Percentiles rank a stretch among this genome's conserved stretches.
Evolutionary conservation across 1,140 invertebrate species (phyloP).

Genomic region (Drosophila mojavensis): DNA sequence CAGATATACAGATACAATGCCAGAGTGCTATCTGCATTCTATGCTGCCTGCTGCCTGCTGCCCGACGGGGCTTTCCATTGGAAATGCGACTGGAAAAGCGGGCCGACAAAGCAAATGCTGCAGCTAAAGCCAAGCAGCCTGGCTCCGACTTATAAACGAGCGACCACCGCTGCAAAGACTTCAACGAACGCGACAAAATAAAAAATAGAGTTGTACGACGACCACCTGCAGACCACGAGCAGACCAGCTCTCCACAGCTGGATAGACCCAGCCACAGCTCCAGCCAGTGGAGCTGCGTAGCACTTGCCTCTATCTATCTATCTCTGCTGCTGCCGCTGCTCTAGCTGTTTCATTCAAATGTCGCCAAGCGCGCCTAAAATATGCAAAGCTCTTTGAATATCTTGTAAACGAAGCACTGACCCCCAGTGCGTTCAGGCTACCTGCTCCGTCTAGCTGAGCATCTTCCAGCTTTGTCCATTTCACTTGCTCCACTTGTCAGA

Average conservation of each 20-base stretch:
- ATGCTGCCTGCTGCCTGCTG: slow-evolving; percentile 56
- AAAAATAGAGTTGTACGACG: slow-evolving; percentile 82
- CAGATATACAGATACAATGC: slow-evolving; percentile 46
- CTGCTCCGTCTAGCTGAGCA: slow-evolving; percentile 1
- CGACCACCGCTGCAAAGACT: slow-evolving; percentile 71
- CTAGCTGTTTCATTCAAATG: slow-evolving; percentile 50
- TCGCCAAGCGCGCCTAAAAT: slow-evolving; percentile 71
- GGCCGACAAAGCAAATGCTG: slow-evolving; percentile 31
- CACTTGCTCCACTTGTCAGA: slow-evolving; percentile 62
- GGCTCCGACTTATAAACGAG: slow-evolving; percentile 41
- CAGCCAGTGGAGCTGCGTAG: slow-evolving; percentile 59
- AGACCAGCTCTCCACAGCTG: slow-evolving; percentile 4
- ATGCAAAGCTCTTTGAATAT: slow-evolving; percentile 80
- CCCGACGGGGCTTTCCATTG: slow-evolving; percentile 43
- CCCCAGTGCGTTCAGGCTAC: slow-evolving; percentile 46
- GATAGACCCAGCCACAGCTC: slow-evolving; percentile 11
- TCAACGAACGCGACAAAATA: slow-evolving; percentile 79
- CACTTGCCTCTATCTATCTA: slow-evolving; percentile 57
- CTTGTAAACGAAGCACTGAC: slow-evolving; percentile 75
- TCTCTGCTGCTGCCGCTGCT: background rate
- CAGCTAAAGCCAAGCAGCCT: slow-evolving; percentile 35
- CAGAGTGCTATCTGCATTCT: slow-evolving; percentile 62
- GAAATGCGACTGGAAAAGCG: slow-evolving; percentile 38
- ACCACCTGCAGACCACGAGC: slow-evolving; percentile 69
- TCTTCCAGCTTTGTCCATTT: slow-evolving; percentile 25